phyloP scores from a whole-genome alignment of 2,888 invertebrate genomes.

The Orthonychiurus folsomi region DNA sequence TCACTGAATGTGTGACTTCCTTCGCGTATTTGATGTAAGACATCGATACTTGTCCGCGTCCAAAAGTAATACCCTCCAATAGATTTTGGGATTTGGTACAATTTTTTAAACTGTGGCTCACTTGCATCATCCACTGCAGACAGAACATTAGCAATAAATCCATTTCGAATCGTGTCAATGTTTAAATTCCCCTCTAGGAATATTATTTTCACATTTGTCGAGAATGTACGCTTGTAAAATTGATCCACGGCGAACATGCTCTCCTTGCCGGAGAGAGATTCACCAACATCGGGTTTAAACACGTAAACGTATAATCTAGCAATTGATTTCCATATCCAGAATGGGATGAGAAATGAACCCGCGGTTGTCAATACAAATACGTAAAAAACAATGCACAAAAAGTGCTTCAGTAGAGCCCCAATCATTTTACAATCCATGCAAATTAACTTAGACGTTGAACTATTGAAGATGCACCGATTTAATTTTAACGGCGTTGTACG shows the following conservation, averaged over 20 bases:
- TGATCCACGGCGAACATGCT: constrained; percentile 36
- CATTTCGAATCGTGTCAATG: constrained; percentile 17
- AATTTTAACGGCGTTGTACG: too few relatives aligned
- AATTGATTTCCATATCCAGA: not conserved
- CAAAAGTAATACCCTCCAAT: constrained; percentile 36
- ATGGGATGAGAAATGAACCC: not conserved
- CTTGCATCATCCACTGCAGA: constrained; percentile 14
- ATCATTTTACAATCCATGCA: not conserved
- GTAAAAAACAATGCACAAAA: not conserved
- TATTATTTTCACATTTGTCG: constrained; percentile 30
- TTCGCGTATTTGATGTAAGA: constrained; percentile 19
- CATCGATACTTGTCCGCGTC: constrained; percentile 10
- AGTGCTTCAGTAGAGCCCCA: not conserved
- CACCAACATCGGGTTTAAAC: not conserved
- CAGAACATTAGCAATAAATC: constrained; percentile 22
- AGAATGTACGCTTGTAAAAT: constrained; percentile 25
- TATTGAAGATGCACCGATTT: too few relatives aligned
- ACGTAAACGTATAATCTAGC: not conserved
- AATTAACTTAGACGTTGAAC: not conserved
- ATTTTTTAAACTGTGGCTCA: constrained; percentile 1
- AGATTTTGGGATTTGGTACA: constrained; percentile 20
- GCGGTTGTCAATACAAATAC: not conserved
- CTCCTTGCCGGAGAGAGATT: constrained; percentile 23
- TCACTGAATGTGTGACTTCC: not conserved
- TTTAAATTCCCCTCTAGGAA: constrained; percentile 22